Percentiles rank a stretch among this genome's conserved stretches.
These are phyloP conservation scores for Picus viridis DNA, from an alignment of 2,797 vertebrate genomes.

Conservation along the genomic window DNA sequence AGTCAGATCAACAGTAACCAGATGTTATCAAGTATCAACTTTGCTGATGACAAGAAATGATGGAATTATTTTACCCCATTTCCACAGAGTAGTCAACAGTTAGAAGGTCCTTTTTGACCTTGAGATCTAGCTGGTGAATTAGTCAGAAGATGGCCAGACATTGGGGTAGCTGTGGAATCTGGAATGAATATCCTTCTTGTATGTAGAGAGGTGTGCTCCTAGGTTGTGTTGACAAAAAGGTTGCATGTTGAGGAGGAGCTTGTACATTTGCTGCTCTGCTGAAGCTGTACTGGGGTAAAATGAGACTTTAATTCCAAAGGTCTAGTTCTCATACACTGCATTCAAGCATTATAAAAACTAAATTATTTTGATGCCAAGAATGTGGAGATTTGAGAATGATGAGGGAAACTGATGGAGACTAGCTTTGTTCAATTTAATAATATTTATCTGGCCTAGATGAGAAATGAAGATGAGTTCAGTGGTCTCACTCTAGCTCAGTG, in stretches of 20 bases:
- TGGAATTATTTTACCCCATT: neutral
- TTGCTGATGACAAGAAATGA: neutral
- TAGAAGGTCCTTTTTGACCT: neutral
- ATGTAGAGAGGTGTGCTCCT: neutral
- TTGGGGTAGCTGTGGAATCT: neutral
- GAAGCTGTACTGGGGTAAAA: neutral
- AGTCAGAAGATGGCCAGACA: neutral
- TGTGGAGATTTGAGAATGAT: neutral
- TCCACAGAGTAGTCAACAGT: neutral
- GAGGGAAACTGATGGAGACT: neutral
- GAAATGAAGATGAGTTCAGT: neutral
- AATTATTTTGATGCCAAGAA: neutral
- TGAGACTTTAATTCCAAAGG: neutral
- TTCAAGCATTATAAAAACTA: neutral
- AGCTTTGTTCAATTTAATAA: conserved; percentile 23
- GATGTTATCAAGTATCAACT: neutral
- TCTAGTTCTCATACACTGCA: neutral
- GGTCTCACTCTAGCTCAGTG: neutral
- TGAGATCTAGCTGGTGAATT: neutral
- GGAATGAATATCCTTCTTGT: neutral
- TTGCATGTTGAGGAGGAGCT: neutral
- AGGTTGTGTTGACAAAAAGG: neutral
- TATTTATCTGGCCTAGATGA: neutral
- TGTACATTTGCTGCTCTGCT: neutral
- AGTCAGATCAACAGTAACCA: neutral